These are phyloP conservation scores for Ericerus pela DNA, from an alignment of 1,140 invertebrate species.

Conservation along the genomic window DNA sequence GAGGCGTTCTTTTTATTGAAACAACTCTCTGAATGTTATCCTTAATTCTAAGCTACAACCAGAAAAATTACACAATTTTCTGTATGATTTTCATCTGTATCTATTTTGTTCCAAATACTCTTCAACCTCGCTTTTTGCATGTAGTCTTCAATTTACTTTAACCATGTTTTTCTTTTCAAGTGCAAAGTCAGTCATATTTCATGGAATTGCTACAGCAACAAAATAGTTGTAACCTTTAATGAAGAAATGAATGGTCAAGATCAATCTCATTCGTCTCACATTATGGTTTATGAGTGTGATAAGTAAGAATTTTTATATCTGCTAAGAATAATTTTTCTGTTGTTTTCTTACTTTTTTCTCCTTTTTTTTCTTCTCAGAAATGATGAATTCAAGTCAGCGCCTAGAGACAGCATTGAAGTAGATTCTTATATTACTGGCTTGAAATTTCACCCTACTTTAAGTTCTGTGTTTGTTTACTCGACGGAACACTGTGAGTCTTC, in stretches of 20 bases:
- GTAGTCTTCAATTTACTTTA: too few relatives aligned
- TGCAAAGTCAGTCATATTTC: background rate
- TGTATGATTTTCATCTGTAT: too few relatives aligned
- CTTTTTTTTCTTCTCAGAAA: background rate
- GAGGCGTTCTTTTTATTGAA: too few relatives aligned
- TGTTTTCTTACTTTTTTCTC: background rate
- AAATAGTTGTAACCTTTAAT: background rate
- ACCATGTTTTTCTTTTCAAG: background rate
- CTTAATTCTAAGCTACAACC: too few relatives aligned
- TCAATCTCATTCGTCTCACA: background rate
- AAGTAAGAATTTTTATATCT: background rate
- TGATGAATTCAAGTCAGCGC: background rate
- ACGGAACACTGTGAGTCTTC: background rate
- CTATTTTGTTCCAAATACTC: too few relatives aligned
- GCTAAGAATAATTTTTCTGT: background rate
- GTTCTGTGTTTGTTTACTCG: background rate
- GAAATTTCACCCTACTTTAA: conserved; percentile 1
- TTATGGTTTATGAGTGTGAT: background rate
- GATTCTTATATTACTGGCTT: background rate
- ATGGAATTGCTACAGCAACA: background rate
- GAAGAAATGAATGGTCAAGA: background rate
- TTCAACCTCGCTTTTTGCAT: too few relatives aligned
- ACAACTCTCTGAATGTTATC: too few relatives aligned
- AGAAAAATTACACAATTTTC: too few relatives aligned
- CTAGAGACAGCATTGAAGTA: background rate